Base-by-base conservation (phyloP, 2,113 vertebrate genomes). In the Myxocyprinus asiaticus region DNA sequence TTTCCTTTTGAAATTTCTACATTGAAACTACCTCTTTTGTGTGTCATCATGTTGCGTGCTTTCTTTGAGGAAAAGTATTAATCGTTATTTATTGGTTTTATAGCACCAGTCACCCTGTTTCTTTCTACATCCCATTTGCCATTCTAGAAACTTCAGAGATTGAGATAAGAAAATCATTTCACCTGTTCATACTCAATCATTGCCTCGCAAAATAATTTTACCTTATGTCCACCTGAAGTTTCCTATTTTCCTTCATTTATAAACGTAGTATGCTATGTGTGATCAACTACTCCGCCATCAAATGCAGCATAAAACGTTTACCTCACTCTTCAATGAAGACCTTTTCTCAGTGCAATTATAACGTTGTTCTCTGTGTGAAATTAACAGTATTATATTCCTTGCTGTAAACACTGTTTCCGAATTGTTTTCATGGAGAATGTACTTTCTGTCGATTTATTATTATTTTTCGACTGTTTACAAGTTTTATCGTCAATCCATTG, bases 21-120 rank as follows among this genome's bases (percentile, higher is more conserved):
- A 91, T 92, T 91, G 90, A 96, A 95, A 96, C 96, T 98, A 98
- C 96, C 97, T 98, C 95, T 92, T 33, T 33, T 82, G 77, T 81
- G 89, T 92, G 91, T 94, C 92, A 92, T 94, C 93, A 90, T 92
- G 89, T 92, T 92, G 81, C 80, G 86, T 87, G 81, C 82, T 85
- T 89, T 92, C 92, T 90, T 90, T 88, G 90, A 91, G 89, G 86
- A 91, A 84, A 90, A 87, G 85, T 91, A 88, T 89, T 89, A 90
- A 92, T 92, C 89, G 89, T 90, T 84, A 92, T 90, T 93, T 86
- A 91, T 92, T 92, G 89, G 88, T 91, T 90, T 93, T 86, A 86
- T 83, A 83, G 82, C 86, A 85, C 86, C 87, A 67, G 63, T 86
- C 4, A 84, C 85, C 78, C 77, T 33, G 22, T 33, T 33, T 33